Conservation (phyloP, 2,888 invertebrate species). For the Magallana nippona region DNA sequence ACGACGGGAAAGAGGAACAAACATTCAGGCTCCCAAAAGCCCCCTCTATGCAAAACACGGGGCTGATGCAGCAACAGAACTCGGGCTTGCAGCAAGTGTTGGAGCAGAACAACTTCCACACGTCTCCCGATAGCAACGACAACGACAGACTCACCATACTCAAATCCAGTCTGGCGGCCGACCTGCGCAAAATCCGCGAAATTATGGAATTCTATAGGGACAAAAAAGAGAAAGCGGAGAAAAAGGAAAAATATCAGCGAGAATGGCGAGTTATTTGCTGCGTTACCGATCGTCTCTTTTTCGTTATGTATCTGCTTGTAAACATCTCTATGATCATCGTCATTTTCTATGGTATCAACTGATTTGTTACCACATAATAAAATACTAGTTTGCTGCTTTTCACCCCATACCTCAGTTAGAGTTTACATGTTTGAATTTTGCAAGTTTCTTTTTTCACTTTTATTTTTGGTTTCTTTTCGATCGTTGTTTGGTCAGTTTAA, state of each 20-base stretch:
- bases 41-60: slow-evolving; percentile 39
- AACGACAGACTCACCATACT: slow-evolving; percentile 39
- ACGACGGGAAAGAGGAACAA: slow-evolving; percentile 65
- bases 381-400: too few species aligned
- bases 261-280: slow-evolving; percentile 77
- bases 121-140: slow-evolving; percentile 46
- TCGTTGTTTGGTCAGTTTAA: too few species aligned
- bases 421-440: too few species aligned
- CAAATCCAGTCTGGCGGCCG: slow-evolving; percentile 57
- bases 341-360: slow-evolving; percentile 65
- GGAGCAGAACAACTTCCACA: slow-evolving; percentile 47
- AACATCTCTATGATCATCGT: slow-evolving; percentile 72
- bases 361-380: too few species aligned
- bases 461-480: too few species aligned
- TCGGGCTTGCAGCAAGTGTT: slow-evolving; percentile 31
- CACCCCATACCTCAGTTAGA: too few species aligned
- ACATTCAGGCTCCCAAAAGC: slow-evolving; percentile 36
- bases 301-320: slow-evolving; percentile 71
- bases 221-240: slow-evolving; percentile 71
- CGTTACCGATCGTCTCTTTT: slow-evolving; percentile 75
- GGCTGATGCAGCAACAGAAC: background rate
- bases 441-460: too few species aligned
- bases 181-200: slow-evolving; percentile 71
- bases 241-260: slow-evolving; percentile 68
- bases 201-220: slow-evolving; percentile 73